Evolutionary conservation across 2,113 vertebrate species (phyloP).

Genomic region (Neolamprologus variostigma): DNA sequence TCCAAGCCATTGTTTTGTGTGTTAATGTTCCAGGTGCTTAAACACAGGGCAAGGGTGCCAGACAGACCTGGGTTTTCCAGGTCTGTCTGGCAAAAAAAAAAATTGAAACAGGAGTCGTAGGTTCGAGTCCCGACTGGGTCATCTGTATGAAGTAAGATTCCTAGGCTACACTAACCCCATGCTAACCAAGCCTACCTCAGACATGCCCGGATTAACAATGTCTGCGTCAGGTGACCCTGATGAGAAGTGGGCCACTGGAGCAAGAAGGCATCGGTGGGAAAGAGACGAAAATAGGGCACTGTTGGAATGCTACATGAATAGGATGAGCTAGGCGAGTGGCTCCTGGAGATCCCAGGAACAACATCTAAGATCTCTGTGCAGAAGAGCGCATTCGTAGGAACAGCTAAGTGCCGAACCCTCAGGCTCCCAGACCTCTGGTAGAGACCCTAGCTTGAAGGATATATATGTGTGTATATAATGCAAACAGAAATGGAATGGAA

Average conservation of each 20-base stretch:
- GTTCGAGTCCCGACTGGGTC: neutral
- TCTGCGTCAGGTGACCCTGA: neutral
- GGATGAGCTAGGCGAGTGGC: neutral
- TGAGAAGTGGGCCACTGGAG: neutral
- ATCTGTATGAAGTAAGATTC: neutral
- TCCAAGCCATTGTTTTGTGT: neutral
- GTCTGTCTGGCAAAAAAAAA: neutral
- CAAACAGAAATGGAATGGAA: neutral
- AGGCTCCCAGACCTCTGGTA: neutral
- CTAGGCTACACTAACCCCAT: rapidly evolving
- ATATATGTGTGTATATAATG: neutral
- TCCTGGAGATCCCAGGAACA: neutral
- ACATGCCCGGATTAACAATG: neutral
- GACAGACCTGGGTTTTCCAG: neutral
- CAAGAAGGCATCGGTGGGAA: neutral
- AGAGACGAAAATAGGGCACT: neutral
- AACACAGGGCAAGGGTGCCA: neutral
- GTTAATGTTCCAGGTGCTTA: neutral
- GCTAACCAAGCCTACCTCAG: neutral
- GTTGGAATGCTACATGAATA: neutral
- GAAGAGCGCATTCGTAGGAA: neutral
- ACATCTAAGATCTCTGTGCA: neutral
- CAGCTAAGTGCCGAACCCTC: neutral
- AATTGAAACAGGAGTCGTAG: neutral
- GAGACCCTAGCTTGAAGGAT: neutral